phyloP scores from a whole-genome alignment of 2,797 vertebrate species.

The Sciurus vulgaris region DNA sequence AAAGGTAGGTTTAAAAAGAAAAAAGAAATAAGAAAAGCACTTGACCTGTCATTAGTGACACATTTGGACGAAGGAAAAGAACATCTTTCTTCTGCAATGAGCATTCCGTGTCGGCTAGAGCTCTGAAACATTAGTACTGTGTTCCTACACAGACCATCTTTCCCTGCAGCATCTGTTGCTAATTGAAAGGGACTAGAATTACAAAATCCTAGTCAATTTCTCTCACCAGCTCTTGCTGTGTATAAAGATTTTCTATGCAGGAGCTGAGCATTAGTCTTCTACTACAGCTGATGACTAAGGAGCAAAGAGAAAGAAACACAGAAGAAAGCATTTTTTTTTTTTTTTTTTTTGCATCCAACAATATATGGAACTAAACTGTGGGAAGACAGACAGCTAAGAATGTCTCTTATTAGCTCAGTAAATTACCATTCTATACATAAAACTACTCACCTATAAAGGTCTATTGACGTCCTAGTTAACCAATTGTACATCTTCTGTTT shows the following conservation, averaged over 20 bases:
- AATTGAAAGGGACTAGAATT: slow-evolving; percentile 84
- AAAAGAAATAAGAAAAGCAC: slow-evolving; percentile 39
- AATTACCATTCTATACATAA: slow-evolving; percentile 59
- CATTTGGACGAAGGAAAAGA: slow-evolving; percentile 65
- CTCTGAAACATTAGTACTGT: slow-evolving; percentile 30
- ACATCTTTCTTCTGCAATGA: slow-evolving; percentile 22
- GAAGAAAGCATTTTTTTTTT: slow-evolving; percentile 70
- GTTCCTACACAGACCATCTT: slow-evolving; percentile 77
- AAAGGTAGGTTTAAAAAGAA: background rate
- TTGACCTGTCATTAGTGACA: slow-evolving; percentile 42
- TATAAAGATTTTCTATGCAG: slow-evolving; percentile 85
- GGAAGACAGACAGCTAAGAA: slow-evolving; percentile 15
- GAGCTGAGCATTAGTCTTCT: slow-evolving; percentile 80
- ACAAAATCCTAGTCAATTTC: slow-evolving; percentile 83
- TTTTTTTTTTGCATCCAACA: slow-evolving; percentile 65
- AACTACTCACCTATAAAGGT: slow-evolving; percentile 53
- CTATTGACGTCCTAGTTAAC: slow-evolving; percentile 49
- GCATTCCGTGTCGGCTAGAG: background rate
- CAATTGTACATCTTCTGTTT: slow-evolving; percentile 55
- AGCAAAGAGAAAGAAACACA: slow-evolving; percentile 75
- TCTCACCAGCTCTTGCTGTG: slow-evolving; percentile 81
- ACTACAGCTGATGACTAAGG: slow-evolving; percentile 83
- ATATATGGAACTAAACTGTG: slow-evolving; percentile 43
- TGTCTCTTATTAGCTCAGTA: slow-evolving; percentile 55
- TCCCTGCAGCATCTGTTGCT: slow-evolving; percentile 77